Evolutionary conservation across 2,113 vertebrate genomes (phyloP), one percentile per base, ranked within the genome.

Genomic region (Artemisiospiza belli): DNA sequence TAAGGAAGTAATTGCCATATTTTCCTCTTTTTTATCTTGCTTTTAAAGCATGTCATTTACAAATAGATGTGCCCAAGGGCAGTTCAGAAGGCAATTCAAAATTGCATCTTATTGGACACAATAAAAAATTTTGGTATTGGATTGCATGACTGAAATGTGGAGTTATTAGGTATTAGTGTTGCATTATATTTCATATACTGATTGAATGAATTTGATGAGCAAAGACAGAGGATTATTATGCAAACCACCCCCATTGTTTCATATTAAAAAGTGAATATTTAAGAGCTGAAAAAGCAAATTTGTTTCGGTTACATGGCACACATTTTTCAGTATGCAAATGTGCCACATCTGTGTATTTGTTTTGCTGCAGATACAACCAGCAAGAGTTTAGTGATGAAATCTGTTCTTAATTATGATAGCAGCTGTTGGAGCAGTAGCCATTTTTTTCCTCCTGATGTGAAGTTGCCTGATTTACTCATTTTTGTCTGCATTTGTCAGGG

Each of bases 401-500:
- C 98, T 98, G 98, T 98, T 98, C 97, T 98, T 98, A 98, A 98
- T 98, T 98, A 98, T 95, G 89, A 98, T 96, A 98, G 96, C 98
- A 98, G 98, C 98, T 98, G 98, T 98, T 97, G 93, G 75, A 96
- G 95, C 96, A 96, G 95, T 94, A 97, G 96, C 93, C 97, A 93
- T 97, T 97, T 96, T 92, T 95, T 94, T 92, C 76, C 92, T 97
- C 97, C 96, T 97, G 95, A 98, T 98, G 97, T 96, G 97, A 97
- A 97, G 96, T 97, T 97, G 95, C 95, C 96, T 98, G 98, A 97
- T 98, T 97, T 98, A 97, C 97, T 98, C 95, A 92, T 97, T 98
- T 97, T 97, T 96, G 97, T 96, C 93, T 96, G 95, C 90, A 96
- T 98, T 98, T 97, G 96, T 97, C 95, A 98, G 97, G 96, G 84